Conservation (phyloP, 2,113 vertebrate species). For the Chunga burmeisteri region DNA sequence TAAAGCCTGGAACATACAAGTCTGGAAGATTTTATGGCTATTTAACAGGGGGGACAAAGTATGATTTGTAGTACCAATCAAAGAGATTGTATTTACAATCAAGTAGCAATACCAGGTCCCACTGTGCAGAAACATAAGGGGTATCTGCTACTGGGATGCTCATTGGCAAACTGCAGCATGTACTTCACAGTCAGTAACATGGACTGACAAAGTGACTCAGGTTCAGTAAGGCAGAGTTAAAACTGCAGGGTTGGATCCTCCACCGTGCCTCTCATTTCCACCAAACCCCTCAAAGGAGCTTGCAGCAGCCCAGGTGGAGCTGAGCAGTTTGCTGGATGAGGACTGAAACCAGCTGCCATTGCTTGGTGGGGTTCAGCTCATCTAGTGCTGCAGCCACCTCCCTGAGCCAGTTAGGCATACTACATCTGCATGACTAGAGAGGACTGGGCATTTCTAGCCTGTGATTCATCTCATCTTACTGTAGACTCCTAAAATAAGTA, state of each 20-base stretch:
- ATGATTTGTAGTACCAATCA: neutral
- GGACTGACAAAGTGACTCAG: accelerated
- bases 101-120: accelerated
- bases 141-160: neutral
- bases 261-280: neutral
- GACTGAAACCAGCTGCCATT: neutral
- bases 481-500: neutral
- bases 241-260: neutral
- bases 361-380: neutral
- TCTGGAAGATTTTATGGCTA: neutral
- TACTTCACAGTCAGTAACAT: accelerated
- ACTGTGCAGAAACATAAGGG: neutral
- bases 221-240: neutral
- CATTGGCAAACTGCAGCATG: neutral
- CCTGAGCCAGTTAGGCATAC: accelerated
- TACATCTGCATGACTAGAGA: neutral
- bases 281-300: neutral
- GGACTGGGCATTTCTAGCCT: neutral
- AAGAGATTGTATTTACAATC: neutral
- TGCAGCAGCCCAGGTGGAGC: neutral
- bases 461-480: neutral
- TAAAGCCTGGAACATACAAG: neutral
- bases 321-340: neutral
- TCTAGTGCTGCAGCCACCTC: neutral
- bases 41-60: neutral